phyloP scores from a whole-genome alignment of 92 coral and sea anemone species.

The Palythoa grandis region DNA sequence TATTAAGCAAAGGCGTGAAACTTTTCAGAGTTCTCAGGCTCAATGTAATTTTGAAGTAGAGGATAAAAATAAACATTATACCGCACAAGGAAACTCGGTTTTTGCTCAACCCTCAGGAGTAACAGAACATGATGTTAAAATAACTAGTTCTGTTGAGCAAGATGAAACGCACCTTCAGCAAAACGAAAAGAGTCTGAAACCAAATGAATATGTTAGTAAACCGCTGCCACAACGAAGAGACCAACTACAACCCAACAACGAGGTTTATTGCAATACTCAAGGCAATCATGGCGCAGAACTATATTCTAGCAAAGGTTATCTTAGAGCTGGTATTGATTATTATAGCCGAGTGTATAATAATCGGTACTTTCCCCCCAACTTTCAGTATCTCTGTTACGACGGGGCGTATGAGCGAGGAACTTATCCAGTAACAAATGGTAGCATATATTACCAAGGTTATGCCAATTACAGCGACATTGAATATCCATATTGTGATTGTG shows the following conservation, averaged over 20 bases:
- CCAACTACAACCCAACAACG: constrained; percentile 9
- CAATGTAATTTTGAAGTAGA: background rate
- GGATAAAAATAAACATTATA: background rate
- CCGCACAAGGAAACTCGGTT: background rate
- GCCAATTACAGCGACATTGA: background rate
- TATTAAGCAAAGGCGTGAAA: background rate
- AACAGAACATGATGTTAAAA: background rate
- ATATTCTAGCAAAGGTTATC: background rate
- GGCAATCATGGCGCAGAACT: background rate
- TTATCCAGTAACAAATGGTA: background rate
- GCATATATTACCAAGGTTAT: background rate
- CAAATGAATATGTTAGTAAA: background rate
- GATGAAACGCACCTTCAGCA: background rate
- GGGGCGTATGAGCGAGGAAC: background rate
- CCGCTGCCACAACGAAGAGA: background rate
- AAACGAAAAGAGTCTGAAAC: background rate
- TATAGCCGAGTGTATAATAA: background rate
- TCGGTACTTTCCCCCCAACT: background rate
- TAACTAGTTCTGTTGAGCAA: constrained; percentile 8
- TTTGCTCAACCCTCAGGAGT: background rate
- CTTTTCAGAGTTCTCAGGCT: background rate
- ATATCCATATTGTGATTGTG: constrained; percentile 30
- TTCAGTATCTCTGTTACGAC: background rate
- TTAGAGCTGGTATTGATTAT: background rate
- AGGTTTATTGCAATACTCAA: background rate